Evolutionary conservation across 2,113 vertebrate species (phyloP).

Genomic region (Telmatochromis brichardi): DNA sequence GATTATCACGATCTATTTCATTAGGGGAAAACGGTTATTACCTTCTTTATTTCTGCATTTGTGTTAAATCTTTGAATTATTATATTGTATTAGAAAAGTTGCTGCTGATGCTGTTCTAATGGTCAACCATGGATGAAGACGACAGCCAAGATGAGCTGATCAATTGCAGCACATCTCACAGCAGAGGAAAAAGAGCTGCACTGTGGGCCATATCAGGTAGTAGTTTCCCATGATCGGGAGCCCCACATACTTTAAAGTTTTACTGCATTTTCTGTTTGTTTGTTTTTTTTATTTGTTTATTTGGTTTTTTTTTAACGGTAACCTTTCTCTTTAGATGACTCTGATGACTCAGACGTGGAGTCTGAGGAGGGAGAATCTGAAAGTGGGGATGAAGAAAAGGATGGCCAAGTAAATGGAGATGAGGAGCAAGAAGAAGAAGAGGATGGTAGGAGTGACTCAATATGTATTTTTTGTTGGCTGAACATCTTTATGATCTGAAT

Average conservation of each 20-base stretch:
- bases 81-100: neutral
- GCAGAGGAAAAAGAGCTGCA: constrained; percentile 66
- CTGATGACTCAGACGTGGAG: constrained; percentile 64
- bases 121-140: constrained; percentile 85
- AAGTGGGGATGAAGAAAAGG: constrained; percentile 63
- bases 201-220: constrained; percentile 68
- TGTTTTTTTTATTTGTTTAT: neutral
- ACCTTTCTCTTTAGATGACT: constrained; percentile 64
- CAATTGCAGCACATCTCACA: constrained; percentile 66
- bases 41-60: neutral
- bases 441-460: constrained; percentile 67
- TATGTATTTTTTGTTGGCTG: neutral
- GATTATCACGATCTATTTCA: neutral
- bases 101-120: constrained; percentile 56
- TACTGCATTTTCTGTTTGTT: neutral
- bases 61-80: neutral
- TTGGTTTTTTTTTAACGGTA: fast-evolving
- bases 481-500: neutral
- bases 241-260: neutral
- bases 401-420: constrained; percentile 46
- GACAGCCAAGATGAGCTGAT: constrained; percentile 88
- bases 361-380: constrained; percentile 68
- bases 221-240: neutral
- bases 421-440: constrained; percentile 66
- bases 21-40: neutral